Base-by-base conservation (phyloP, 2,888 invertebrate genomes). In the Philhelius pedissequus region DNA sequence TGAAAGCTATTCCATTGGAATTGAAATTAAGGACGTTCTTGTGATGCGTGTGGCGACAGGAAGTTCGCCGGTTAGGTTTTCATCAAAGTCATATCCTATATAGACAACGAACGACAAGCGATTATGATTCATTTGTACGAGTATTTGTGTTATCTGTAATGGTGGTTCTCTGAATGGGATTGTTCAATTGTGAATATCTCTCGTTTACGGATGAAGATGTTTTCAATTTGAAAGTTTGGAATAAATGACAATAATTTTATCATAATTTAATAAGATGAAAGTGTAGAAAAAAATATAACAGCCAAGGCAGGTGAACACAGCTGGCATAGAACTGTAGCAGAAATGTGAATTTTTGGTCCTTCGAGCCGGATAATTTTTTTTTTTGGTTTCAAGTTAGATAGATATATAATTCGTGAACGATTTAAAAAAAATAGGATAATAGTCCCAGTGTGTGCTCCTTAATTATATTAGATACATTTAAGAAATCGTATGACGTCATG, bases 11-110 rank as follows among this genome's bases (percentile, higher is more conserved):
- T 73, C 20, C 60, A 77, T 54, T 77, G 40, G 58, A 78, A 77
- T 68, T 73, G 71, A 82, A 73, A 48, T 77, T 62, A 62, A 77
- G 66, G 77, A 77, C 68, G 30, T 62, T 82, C 32, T 52, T 43
- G 43, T 81, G 66, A 58, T 68, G 75, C 69, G 80, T 69, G 75
- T 62, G 80, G 80, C 75, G 75, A 75, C 80, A 75, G 60, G 45
- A 48, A 62, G 74, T 27, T 69, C 40, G 30, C 9, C 35, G 6
- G 43, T 45, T 52, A 9, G 11, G 8, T 32, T 66, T 35, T 52
- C 30, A 62, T 70, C 45, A 62, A 52, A 30, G 35, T 52, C 32
- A 18, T 35, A 22, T 35, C 27, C 1, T 27, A 52, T 62, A 7
- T 20, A 15, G 4, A 7, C 8, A 1, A 56, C 22, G 4, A 56